Percentiles rank a stretch among this genome's conserved stretches.
These are phyloP conservation scores for Eledona agricola DNA, from an alignment of 2,888 invertebrate genomes.

Conservation along the genomic window DNA sequence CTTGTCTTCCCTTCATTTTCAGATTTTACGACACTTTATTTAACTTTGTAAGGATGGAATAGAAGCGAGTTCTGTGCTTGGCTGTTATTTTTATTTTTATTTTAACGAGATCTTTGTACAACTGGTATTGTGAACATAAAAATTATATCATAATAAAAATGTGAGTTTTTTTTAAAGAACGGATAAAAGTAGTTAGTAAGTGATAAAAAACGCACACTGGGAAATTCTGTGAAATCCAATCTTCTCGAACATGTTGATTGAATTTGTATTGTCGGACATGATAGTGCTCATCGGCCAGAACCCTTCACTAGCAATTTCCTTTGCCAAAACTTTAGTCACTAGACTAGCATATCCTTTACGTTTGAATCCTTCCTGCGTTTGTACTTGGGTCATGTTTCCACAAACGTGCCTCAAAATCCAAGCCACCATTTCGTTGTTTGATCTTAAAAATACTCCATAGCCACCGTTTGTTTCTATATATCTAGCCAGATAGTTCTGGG, in stretches of 20 bases:
- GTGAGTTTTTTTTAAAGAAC: too few relatives aligned
- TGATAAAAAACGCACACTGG: too few relatives aligned
- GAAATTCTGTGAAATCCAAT: conserved; percentile 48
- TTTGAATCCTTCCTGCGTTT: conserved; percentile 55
- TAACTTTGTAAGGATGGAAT: too few relatives aligned
- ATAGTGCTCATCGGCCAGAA: conserved; percentile 52
- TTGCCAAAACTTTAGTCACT: conserved; percentile 53
- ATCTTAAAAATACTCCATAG: conserved; percentile 56
- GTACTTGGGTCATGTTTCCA: conserved; percentile 55
- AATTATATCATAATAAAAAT: too few relatives aligned
- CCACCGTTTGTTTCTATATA: conserved; percentile 56
- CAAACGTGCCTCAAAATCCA: conserved; percentile 57
- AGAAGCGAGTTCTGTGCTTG: too few relatives aligned
- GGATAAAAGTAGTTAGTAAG: too few relatives aligned
- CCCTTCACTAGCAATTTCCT: conserved; percentile 54
- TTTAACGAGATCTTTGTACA: too few relatives aligned
- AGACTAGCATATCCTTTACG: conserved; percentile 58
- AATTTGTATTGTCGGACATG: conserved; percentile 51
- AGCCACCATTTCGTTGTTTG: conserved; percentile 54
- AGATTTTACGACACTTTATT: too few relatives aligned
- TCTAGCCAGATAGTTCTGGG: conserved; percentile 51
- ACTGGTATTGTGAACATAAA: too few relatives aligned
- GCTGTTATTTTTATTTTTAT: too few relatives aligned
- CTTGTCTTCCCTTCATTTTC: too few relatives aligned
- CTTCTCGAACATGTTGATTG: conserved; percentile 54